Evolutionary conservation across 2,888 invertebrate species (phyloP).

Genomic region (Drosophila borborema): DNA sequence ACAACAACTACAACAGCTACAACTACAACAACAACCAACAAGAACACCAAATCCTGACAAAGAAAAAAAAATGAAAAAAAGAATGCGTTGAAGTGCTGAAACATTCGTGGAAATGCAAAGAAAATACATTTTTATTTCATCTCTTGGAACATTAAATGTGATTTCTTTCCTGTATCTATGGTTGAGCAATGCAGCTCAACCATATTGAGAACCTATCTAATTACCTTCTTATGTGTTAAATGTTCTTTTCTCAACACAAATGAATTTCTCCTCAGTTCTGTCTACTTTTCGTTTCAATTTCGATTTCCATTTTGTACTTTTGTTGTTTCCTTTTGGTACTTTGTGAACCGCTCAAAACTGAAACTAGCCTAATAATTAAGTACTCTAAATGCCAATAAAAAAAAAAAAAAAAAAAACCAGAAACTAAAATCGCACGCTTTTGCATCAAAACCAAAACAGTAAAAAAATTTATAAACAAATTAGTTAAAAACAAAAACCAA

Average conservation of each 20-base stretch:
- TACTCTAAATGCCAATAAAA: constrained; percentile 62
- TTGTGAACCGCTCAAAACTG: constrained; percentile 77
- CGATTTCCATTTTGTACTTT: constrained; percentile 41
- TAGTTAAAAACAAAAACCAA: constrained; percentile 34
- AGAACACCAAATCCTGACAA: constrained; percentile 40
- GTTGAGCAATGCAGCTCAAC: constrained; percentile 6
- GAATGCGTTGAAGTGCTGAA: constrained; percentile 27
- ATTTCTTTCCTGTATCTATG: constrained; percentile 38
- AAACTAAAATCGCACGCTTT: constrained; percentile 84
- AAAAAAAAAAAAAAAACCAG: constrained; percentile 51
- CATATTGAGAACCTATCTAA: constrained; percentile 28
- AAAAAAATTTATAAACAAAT: constrained; percentile 33
- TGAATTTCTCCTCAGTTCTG: constrained; percentile 46
- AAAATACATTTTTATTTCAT: constrained; percentile 31
- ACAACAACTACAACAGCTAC: constrained; percentile 38
- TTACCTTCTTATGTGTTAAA: constrained; percentile 23
- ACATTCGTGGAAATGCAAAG: constrained; percentile 40
- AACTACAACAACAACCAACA: constrained; percentile 47
- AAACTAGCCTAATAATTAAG: constrained; percentile 79
- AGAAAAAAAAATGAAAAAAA: neutral
- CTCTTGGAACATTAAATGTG: constrained; percentile 24
- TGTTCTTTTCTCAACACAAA: constrained; percentile 38
- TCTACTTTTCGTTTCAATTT: constrained; percentile 44
- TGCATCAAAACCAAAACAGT: constrained; percentile 78
- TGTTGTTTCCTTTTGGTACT: constrained; percentile 49